phyloP scores from a whole-genome alignment of 2,888 invertebrate genomes.

The Cryptops parisi region DNA sequence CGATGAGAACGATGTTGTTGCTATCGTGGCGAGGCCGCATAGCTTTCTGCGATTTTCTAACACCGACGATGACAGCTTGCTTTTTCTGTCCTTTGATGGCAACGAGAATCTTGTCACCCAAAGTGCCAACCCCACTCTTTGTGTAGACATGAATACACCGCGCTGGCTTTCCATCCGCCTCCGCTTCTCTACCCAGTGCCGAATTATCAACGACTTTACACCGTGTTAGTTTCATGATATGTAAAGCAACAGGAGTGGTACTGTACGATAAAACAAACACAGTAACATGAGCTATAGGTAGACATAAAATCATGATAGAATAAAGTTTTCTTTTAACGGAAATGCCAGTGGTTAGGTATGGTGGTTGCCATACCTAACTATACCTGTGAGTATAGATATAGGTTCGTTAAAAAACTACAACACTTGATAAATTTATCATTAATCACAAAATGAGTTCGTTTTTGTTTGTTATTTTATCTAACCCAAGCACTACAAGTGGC shows the following conservation, averaged over 20 bases:
- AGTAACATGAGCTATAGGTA: background rate
- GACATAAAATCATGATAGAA: no score
- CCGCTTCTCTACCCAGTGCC: slow-evolving; percentile 82
- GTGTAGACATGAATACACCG: slow-evolving; percentile 89
- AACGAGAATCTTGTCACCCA: slow-evolving; percentile 60
- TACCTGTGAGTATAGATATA: no score
- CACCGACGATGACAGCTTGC: slow-evolving; percentile 76
- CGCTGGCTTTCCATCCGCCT: slow-evolving; percentile 87
- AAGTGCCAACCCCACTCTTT: slow-evolving; percentile 45
- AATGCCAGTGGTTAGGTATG: no score
- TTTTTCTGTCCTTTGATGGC: slow-evolving; percentile 93
- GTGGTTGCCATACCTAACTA: no score
- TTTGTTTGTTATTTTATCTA: no score
- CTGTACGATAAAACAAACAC: slow-evolving; percentile 6
- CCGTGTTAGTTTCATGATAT: slow-evolving; percentile 42
- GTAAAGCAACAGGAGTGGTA: slow-evolving; percentile 12
- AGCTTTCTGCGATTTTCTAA: slow-evolving; percentile 55
- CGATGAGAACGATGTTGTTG: slow-evolving; percentile 90
- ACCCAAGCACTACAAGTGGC: no score
- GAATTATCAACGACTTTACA: slow-evolving; percentile 95
- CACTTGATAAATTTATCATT: no score
- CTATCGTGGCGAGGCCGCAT: slow-evolving; percentile 83
- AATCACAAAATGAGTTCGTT: no score
- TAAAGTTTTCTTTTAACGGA: no score
- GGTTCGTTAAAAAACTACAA: no score